Base-by-base conservation (phyloP, 1,140 invertebrate species). In the Eumaeus atala region DNA sequence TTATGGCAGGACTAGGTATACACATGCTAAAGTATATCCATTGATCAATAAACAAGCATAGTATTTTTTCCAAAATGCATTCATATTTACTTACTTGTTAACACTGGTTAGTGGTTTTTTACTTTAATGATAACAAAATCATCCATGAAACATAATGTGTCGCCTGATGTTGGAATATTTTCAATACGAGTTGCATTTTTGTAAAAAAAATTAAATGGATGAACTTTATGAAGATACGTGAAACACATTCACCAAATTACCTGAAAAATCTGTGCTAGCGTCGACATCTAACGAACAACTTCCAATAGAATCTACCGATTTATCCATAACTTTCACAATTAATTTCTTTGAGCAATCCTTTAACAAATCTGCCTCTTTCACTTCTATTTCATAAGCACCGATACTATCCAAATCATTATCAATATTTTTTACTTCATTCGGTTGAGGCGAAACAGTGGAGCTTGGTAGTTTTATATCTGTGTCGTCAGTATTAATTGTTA, bases 271-370 rank as follows among this genome's bases (percentile, higher is more conserved):
- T 71, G 92, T 94, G 61, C 92, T 92, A 35, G 91, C 92, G 72
- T 95, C 93, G 75, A 94, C 92, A 84, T 95, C 94, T 66, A 95
- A 84, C 33, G 94, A 95, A 87, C 94, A 95, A 80, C 92, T 93
- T 58, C 94, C 94, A 62, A 95, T 95, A 3, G 91, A 92, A 67
- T 92, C 91, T 67, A 92, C 89, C 10, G 91, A 92, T 66, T 90
- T 89, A 83, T 92, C 91, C 91, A 92, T 92, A 42, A 81, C 77
- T 80, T 88, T 88, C 5, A 88, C 85, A 12, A 81, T 74, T 48
- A 88, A 68, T 42, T 87, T 76, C 57, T 84, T 87, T 0, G 74
- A 60, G 51, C 63, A 64, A 35, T 72, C 71, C 58, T 81, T 87
- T 7, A 80, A 62, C 36, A 87, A 62, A 68, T 88, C 87, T 2